Base-by-base conservation (phyloP, 2,113 vertebrate species). In the Channa argus region DNA sequence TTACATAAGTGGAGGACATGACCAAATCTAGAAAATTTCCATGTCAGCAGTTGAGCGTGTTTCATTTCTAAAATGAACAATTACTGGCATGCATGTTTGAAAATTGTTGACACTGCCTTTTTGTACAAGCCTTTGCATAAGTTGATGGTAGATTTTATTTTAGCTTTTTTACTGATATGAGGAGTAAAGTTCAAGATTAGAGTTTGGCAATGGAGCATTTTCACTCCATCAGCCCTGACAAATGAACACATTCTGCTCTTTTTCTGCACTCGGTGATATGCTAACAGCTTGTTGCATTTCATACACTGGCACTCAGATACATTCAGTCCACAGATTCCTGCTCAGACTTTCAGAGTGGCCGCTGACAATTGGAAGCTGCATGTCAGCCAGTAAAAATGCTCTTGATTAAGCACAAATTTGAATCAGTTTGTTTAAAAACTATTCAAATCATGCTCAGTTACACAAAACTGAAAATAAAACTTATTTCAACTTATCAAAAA, bases 251-350 rank as follows among this genome's bases (percentile, higher is more conserved):
- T 64, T 2, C 50, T 44, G 41, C 41, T 33, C 45, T 49, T 60
- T 52, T 24, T 41, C 44, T 68, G 49, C 44, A 1, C 47, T 80
- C 44, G 3, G 63, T 41, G 36, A 13, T 64, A 24, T 34, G 37
- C 61, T 55, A 74, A 74, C 64, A 46, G 45, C 37, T 39, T 24
- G 60, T 49, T 63, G 53, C 24, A 61, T 15, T 45, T 68, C 62
- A 36, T 14, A 4, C 72, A 11, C 58, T 39, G 47, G 9, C 60
- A 59, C 69, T 10, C 60, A 36, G 58, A 70, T 74, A 50, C 47
- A 13, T 55, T 63, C 51, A 8, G 15, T 24, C 54, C 13, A 43
- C 4, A 4, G 36, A 1, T 2, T 37, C 55, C 51, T 7, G 2
- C 38, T 51, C 6, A 41, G 71, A 12, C 56, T 60, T 44, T 71